Percentiles rank a stretch among this genome's conserved stretches.
phyloP scores from a whole-genome alignment of 2,888 invertebrate species.

The Linyphia triangularis region DNA sequence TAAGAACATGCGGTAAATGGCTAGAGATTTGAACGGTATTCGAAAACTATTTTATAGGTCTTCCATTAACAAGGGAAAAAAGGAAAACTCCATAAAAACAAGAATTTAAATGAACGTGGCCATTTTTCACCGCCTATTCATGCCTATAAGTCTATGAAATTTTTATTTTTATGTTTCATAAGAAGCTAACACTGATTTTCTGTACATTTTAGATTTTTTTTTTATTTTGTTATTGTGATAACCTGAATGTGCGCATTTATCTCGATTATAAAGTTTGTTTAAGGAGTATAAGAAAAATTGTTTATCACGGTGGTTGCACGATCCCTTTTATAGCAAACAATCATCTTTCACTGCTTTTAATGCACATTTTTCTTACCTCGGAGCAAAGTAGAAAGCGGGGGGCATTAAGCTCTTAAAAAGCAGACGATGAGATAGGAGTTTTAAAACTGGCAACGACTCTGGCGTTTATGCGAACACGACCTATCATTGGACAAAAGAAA shows the following conservation, averaged over 20 bases:
- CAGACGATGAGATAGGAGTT: slow-evolving; percentile 67
- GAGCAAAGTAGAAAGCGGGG: slow-evolving; percentile 27
- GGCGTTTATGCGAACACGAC: slow-evolving; percentile 60
- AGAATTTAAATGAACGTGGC: slow-evolving; percentile 55
- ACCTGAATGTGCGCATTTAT: slow-evolving; percentile 65
- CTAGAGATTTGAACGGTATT: not conserved
- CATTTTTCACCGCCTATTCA: slow-evolving; percentile 56
- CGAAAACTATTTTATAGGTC: slow-evolving; percentile 63
- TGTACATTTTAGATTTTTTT: slow-evolving; percentile 28
- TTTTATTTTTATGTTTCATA: slow-evolving; percentile 42
- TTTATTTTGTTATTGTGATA: slow-evolving; percentile 67
- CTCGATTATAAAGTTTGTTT: slow-evolving; percentile 74
- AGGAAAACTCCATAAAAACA: slow-evolving; percentile 45
- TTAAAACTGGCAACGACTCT: slow-evolving; percentile 65
- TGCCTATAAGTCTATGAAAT: slow-evolving; percentile 4
- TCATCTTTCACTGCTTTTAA: slow-evolving; percentile 72
- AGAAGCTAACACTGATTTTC: slow-evolving; percentile 67
- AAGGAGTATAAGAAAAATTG: slow-evolving; percentile 55
- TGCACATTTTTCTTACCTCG: slow-evolving; percentile 56
- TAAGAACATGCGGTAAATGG: slow-evolving; percentile 24
- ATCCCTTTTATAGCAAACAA: slow-evolving; percentile 73
- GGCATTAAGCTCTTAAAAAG: slow-evolving; percentile 72
- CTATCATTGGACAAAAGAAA: slow-evolving; percentile 60
- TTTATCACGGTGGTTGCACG: slow-evolving; percentile 55
- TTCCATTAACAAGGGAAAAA: slow-evolving; percentile 43